Evolutionary conservation across 2,888 invertebrate genomes (phyloP), one percentile per base, ranked within the genome.

Genomic region (Busseola fusca): DNA sequence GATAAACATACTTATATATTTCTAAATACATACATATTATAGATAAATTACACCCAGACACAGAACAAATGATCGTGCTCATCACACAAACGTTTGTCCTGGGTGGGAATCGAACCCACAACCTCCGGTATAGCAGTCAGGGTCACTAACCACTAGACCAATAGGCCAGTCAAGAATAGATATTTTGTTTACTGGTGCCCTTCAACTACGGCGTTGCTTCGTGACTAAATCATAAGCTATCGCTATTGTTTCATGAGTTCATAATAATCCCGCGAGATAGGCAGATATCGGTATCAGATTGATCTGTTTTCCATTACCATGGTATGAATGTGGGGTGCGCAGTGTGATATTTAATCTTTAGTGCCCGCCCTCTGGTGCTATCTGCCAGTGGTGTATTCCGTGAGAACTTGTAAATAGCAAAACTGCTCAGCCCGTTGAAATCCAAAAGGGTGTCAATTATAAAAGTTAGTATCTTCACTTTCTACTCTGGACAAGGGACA

Each of bases 191-290:
- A 80, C 67, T 27, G 18, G 48, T 75, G 80, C 63, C 84, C 84
- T 87, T 86, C 80, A 65, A 40, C 64, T 45, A 25, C 37, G 42
- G 27, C 58, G 80, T 72, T 64, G 78, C 75, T 87, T 88, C 90
- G 89, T 90, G 87, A 89, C 86, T 88, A 78, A 86, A 86, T 82
- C 81, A 86, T 85, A 81, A 87, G 76, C 79, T 81, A 78, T 85
- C 80, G 81, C 78, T 74, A 69, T 77, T 84, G 81, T 83, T 82
- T 69, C 79, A 79, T 78, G 80, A 76, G 79, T 76, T 64, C 56
- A 67, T 77, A 72, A 72, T 87, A 89, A 88, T 90, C 87, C 85
- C 69, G 40, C 45, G 72, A 87, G 90, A 91, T 91, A 90, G 87
- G 85, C 80, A 64, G 74, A 65, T 72, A 76, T 30, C 70, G 72